Base-by-base conservation (phyloP, 2,113 vertebrate species). In the Alaudala cheleensis region DNA sequence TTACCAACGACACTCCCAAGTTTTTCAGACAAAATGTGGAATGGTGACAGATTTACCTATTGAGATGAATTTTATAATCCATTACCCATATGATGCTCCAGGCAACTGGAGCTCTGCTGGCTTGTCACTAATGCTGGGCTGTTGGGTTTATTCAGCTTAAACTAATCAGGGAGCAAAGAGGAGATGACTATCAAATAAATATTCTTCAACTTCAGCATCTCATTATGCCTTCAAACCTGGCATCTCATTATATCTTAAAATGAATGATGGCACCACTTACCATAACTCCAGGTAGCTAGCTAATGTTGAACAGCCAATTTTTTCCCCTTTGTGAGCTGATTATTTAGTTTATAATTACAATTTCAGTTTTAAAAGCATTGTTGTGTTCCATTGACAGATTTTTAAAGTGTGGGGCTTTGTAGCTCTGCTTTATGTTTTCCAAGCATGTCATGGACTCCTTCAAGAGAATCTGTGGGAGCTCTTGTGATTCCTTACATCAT, bases 161-260 rank as follows among this genome's bases (percentile, higher is more conserved):
- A 79, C 74, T 86, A 95, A 88, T 65, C 47, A 2, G 39, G 40
- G 67, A 86, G 29, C 71, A 39, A 49, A 69, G 17, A 88, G 58
- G 33, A 94, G 19, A 86, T 91, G 83, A 85, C 74, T 82, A 81
- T 70, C 45, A 74, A 93, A 96, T 83, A 96, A 95, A 95, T 88
- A 90, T 72, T 81, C 84, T 65, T 91, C 37, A 71, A 42, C 54
- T 49, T 47, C 26, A 44, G 60, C 57, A 82, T 81, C 67, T 95
- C 60, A 69, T 90, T 72, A 69, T 65, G 37, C 45, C 42, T 92
- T 82, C 79, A 78, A 69, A 54, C 53, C 13, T 31, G 42, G 58
- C 53, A 85, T 69, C 67, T 95, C 50, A 58, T 88, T 62, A 72
- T 65, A 37, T 31, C 53, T 88, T 31, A n/a, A 44, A 95, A 76